Evolutionary conservation across 2,113 vertebrate genomes (phyloP).

Genomic region (Eudorcas thomsonii): DNA sequence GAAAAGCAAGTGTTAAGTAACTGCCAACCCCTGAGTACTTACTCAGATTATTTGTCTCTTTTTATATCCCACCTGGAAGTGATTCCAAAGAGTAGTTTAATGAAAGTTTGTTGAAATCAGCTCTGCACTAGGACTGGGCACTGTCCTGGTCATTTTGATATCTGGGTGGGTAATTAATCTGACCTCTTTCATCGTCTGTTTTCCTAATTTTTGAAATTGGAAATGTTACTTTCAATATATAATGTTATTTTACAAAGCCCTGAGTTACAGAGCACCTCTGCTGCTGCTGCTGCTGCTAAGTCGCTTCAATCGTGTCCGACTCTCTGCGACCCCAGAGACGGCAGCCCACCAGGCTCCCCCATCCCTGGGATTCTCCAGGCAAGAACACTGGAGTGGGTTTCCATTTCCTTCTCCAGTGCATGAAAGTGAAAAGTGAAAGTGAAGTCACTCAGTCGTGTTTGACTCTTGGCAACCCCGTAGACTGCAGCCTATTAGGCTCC

Average conservation of each 20-base stretch:
- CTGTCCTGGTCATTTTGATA: neutral
- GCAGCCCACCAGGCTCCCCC: no score
- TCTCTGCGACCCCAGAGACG: no score
- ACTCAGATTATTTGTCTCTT: neutral
- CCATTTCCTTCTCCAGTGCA: no score
- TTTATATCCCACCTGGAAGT: neutral
- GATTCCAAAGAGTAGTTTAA: neutral
- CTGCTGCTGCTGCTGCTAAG: no score
- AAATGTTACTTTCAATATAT: neutral
- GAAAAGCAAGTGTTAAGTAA: neutral
- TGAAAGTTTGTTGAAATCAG: neutral
- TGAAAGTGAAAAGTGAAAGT: neutral
- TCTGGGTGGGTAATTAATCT: neutral
- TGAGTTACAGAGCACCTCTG: neutral
- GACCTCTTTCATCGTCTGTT: neutral
- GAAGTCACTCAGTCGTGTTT: rapidly evolving
- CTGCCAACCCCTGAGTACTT: neutral
- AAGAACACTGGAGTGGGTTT: no score
- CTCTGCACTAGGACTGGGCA: neutral
- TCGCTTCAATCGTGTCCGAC: rapidly evolving
- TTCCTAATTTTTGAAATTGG: neutral
- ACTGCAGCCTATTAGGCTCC: neutral
- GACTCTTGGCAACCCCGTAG: neutral
- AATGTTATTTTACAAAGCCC: neutral
- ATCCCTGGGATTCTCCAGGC: no score